These are phyloP conservation scores for Struthio camelus DNA, from an alignment of 2,113 vertebrate species.

Conservation along the genomic window DNA sequence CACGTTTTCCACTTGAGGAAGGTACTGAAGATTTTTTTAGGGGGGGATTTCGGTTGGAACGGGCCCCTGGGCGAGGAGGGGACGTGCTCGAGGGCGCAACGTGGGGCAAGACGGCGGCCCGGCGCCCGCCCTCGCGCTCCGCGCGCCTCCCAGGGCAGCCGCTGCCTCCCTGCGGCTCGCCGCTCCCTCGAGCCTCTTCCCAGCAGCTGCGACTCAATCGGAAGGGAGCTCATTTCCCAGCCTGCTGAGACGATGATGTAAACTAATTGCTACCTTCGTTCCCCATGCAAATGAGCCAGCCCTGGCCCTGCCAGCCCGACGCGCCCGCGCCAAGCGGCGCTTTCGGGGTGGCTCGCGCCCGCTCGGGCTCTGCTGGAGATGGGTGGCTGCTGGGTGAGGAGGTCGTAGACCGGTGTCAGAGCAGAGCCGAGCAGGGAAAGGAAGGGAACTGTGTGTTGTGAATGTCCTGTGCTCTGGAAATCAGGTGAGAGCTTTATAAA, in stretches of 20 bases:
- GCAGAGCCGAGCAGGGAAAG: not conserved
- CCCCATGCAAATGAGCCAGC: slow-evolving; percentile 22
- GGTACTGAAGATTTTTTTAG: too few relatives aligned
- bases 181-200: not conserved
- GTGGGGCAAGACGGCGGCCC: not conserved
- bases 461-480: not conserved
- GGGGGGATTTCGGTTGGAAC: too few relatives aligned
- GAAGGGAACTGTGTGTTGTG: rapidly evolving
- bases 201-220: not conserved
- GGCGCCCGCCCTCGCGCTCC: not conserved
- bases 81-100: rapidly evolving
- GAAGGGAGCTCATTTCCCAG: slow-evolving; percentile 26
- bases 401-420: not conserved
- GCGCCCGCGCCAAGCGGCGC: too few relatives aligned
- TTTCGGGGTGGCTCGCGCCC: too few relatives aligned
- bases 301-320: not conserved
- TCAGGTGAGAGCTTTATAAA: not conserved
- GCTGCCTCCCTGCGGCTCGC: not conserved
- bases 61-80: not conserved
- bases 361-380: too few relatives aligned
- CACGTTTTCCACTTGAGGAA: too few relatives aligned
- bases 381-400: too few relatives aligned
- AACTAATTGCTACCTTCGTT: slow-evolving; percentile 40
- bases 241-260: not conserved
- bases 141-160: too few relatives aligned